Base-by-base conservation (phyloP, 2,888 invertebrate species). In the Agapostemon virescens region DNA sequence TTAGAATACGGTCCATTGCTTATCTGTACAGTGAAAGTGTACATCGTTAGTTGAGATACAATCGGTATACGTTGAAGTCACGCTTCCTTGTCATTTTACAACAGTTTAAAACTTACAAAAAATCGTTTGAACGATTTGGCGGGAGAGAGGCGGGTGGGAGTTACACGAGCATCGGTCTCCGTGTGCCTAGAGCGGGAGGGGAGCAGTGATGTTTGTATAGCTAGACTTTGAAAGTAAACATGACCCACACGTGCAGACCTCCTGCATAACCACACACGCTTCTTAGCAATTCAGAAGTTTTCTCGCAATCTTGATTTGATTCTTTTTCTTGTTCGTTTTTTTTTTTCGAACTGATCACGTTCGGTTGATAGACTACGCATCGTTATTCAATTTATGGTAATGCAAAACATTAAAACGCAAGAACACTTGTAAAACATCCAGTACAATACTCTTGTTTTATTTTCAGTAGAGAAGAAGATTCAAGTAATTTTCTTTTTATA, bases 41-140 rank as follows among this genome's bases (percentile, higher is more conserved):
- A 75, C 69, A 58, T 23, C 15, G 30, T 79, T 74, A 26, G 15
- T 68, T 38, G 81, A 80, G 80, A 81, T 80, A 75, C 45, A 75
- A n/a, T 63, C 45, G 40, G 40, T 81, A 49, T 40, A 49, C 58
- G 63, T 68, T 42, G 45, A 77, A 74, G 55, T 71, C 58, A 74
- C 42, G 58, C 66, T 55, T 81, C 55, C 38, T 68, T 40, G 2
- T 68, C 30, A 66, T 71, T 58, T 68, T 68, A 30, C 30, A 77
- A 55, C 40, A 63, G 17, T 20, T 30, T 45, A 26, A 63, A 63
- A 33, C 2, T 42, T 52, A 33, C 36, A n/a, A 23, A 72, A 55
- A 45, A 61, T 36, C 23, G 13, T 36, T 40, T 49, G 70, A 52
- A 73, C 15, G 36, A 49, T 40, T 26, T 33, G 20, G 9, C 20